Evolutionary conservation across 2,888 invertebrate species (phyloP).

Genomic region (Cenopis cana): DNA sequence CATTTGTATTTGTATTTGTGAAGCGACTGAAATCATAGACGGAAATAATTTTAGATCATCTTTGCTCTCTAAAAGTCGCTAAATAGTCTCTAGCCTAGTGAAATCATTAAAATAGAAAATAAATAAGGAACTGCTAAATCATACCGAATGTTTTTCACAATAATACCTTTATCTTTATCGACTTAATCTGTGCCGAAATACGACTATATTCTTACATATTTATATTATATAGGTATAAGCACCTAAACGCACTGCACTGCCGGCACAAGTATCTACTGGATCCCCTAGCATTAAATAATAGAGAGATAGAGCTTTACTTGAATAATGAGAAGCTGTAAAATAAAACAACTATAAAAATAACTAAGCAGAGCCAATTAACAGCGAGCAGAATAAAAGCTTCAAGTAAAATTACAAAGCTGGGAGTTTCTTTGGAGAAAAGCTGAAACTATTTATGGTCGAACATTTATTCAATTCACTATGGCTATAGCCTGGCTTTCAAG

Average conservation of each 20-base stretch:
- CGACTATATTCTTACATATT: neutral
- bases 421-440: constrained; percentile 9
- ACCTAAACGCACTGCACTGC: neutral
- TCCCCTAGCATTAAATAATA: neutral
- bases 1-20: no score
- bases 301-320: neutral
- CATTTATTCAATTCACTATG: constrained; percentile 44
- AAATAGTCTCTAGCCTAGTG: no score
- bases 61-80: no score
- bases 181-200: no score
- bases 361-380: constrained; percentile 16
- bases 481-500: constrained; percentile 49
- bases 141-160: no score
- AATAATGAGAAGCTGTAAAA: constrained; percentile 8
- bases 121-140: no score
- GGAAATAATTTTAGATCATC: no score
- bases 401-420: neutral
- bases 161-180: no score
- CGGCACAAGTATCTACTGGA: neutral
- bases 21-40: neutral
- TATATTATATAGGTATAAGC: neutral
- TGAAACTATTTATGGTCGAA: constrained; percentile 45
- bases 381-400: neutral
- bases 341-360: constrained; percentile 11
- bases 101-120: no score